Evolutionary conservation across 2,888 invertebrate genomes (phyloP), one percentile per base, ranked within the genome.

Genomic region (Melinaea marsaeus): DNA sequence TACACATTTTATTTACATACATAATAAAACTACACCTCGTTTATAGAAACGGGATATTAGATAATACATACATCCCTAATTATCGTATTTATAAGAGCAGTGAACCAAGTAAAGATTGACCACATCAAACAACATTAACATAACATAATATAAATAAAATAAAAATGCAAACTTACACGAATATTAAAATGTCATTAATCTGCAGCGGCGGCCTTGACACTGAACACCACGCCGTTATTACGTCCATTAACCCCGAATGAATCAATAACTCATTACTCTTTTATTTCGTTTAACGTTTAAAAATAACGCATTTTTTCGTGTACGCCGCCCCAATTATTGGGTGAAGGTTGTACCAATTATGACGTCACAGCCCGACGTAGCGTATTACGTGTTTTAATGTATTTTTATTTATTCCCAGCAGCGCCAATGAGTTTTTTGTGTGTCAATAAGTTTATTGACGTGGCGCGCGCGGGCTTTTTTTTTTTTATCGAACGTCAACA

Each of bases 261-360:
- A 80, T 81, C 80, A 78, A 81, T 81, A 81, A 79, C 80, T 80
- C 80, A 81, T 81, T 81, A 80, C 80, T 79, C 80, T 80, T 81
- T 81, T 81, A 80, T 80, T 80, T 79, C 79, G 79, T 77, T 78
- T 75, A 75, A 75, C 75, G 75, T 75, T 79, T 79, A 78, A 80
- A 79, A 80, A 79, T 79, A 79, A 78, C 78, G 77, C 75, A 77
- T 78, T 79, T 79, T 79, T 79, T 79, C 78, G 74, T 75, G 72
- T 75, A 75, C 74, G 74, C 76, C 77, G 77, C 73, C 75, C 75
- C 79, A 77, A 78, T 79, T 78, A 80, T 79, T 77, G 79, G 79
- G 80, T 79, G 79, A 79, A 80, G 80, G 80, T 79, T 79, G 76
- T 70, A 72, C 69, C 69, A 75, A 75, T 75, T 75, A 75, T 75